phyloP scores from a whole-genome alignment of 2,888 invertebrate species.

The Frankliniella intonsa region DNA sequence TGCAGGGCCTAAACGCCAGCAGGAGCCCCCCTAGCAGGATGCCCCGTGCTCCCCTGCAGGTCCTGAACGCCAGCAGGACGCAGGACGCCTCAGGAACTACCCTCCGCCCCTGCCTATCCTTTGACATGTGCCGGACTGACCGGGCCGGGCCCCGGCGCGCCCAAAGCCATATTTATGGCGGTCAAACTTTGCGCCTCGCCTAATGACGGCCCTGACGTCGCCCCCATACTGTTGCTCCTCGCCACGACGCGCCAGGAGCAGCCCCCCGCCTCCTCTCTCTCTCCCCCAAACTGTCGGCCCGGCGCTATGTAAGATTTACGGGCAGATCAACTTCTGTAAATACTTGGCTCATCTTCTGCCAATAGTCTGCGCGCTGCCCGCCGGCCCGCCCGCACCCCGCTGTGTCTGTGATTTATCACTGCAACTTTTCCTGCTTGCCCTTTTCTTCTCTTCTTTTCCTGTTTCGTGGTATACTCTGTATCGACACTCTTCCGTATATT shows the following conservation, averaged over 20 bases:
- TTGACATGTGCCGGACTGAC: no score
- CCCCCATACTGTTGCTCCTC: not conserved
- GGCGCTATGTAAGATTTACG: not conserved
- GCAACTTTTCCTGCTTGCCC: not conserved
- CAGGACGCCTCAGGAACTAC: no score
- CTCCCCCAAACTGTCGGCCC: not conserved
- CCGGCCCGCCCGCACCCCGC: no score
- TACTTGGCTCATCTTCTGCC: constrained; percentile 26
- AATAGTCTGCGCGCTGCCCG: not conserved
- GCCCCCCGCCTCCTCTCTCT: not conserved
- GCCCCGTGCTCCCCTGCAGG: no score
- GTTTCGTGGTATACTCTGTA: no score
- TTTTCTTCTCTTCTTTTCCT: no score
- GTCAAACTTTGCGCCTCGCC: not conserved
- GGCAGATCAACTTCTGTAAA: constrained; percentile 11
- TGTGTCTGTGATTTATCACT: not conserved
- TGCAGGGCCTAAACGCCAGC: no score
- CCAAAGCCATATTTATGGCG: not conserved
- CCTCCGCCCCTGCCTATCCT: no score
- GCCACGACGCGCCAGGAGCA: not conserved
- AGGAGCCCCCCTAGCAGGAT: no score
- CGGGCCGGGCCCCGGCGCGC: no score
- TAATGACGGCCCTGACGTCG: not conserved
- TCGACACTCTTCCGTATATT: no score
- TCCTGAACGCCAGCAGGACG: no score